Conservation (phyloP, 2,888 invertebrate genomes). For the Clusia tigrina region DNA sequence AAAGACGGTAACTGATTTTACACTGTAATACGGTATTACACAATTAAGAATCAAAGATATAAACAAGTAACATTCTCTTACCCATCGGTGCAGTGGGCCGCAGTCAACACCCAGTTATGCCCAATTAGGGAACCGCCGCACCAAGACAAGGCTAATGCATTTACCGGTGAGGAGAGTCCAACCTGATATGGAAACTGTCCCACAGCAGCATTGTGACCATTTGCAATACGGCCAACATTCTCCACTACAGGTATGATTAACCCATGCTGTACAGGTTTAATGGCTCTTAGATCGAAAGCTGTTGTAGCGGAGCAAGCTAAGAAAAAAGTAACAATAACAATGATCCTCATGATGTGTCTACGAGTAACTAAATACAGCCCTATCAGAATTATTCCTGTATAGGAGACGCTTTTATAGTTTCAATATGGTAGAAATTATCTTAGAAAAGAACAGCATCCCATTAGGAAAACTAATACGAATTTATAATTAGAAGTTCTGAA, state of each 20-base stretch:
- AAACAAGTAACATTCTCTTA: no score
- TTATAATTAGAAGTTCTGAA: no score
- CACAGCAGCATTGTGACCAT: conserved; percentile 27
- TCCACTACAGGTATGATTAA: neutral
- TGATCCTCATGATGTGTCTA: conserved; percentile 47
- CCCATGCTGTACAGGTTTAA: neutral
- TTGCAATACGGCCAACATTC: conserved; percentile 35
- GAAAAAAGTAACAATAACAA: conserved; percentile 46
- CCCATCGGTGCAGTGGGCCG: conserved; percentile 25
- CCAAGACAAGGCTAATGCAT: neutral
- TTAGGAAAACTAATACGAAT: no score
- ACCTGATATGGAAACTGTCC: conserved; percentile 35
- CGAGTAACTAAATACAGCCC: no score
- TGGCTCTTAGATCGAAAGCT: no score
- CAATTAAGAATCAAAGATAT: no score
- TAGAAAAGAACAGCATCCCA: no score
- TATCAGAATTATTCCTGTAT: no score
- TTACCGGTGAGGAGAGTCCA: conserved; percentile 26
- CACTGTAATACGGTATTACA: no score
- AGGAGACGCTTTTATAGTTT: no score
- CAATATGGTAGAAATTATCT: no score
- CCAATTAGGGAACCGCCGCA: conserved; percentile 33
- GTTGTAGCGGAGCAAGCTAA: conserved; percentile 46
- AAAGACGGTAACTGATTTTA: conserved; percentile 42
- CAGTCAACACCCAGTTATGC: conserved; percentile 20